These are phyloP conservation scores for Drosophila asahinai DNA, from an alignment of 1,140 invertebrate species.

Conservation along the genomic window DNA sequence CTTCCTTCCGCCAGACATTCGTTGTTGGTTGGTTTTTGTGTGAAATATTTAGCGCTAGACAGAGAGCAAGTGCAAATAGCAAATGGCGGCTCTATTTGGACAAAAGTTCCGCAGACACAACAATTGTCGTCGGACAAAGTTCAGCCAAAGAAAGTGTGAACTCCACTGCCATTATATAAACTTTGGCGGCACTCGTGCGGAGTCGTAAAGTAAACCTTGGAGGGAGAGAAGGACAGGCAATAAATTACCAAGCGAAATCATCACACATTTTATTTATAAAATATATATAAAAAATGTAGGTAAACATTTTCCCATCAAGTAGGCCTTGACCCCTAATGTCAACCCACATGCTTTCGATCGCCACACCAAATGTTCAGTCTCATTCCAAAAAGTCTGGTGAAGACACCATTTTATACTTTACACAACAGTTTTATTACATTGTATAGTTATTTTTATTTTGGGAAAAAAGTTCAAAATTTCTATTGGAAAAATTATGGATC, in stretches of 20 bases:
- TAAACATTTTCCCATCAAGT: neutral
- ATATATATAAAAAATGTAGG: too few relatives aligned
- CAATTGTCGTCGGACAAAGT: conserved; percentile 65
- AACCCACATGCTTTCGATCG: neutral
- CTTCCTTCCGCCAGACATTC: conserved; percentile 76
- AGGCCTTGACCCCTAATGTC: neutral
- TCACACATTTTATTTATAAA: too few relatives aligned
- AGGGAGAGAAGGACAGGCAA: conserved; percentile 39
- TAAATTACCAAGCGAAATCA: conserved; percentile 60
- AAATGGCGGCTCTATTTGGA: conserved; percentile 68
- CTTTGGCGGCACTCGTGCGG: conserved; percentile 13
- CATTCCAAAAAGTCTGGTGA: too few relatives aligned
- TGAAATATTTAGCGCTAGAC: conserved; percentile 74
- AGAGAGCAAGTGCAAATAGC: conserved; percentile 54
- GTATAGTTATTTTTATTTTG: too few relatives aligned
- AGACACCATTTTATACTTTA: too few relatives aligned
- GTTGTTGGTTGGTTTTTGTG: conserved; percentile 73
- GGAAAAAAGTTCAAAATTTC: neutral
- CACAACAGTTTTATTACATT: too few relatives aligned
- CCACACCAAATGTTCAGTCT: neutral
- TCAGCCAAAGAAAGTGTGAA: conserved; percentile 74
- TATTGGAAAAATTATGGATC: neutral
- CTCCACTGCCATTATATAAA: conserved; percentile 71
- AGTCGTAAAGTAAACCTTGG: neutral
- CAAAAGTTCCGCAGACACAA: conserved; percentile 71